phyloP scores from a whole-genome alignment of 2,797 vertebrate species.

The Macropus fuliginosus region DNA sequence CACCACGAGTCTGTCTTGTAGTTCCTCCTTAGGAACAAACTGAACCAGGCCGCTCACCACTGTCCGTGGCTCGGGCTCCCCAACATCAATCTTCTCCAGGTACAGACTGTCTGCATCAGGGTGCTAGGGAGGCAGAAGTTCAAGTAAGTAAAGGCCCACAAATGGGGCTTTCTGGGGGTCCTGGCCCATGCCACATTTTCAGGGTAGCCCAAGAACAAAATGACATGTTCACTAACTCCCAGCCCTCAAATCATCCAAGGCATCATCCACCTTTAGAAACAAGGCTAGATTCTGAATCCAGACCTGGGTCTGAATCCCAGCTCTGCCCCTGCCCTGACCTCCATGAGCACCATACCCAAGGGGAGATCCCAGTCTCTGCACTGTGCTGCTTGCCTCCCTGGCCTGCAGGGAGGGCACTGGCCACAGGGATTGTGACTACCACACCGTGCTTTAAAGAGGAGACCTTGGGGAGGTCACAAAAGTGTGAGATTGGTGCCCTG shows the following conservation, averaged over 20 bases:
- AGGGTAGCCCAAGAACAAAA: neutral
- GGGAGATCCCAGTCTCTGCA: too few relatives aligned
- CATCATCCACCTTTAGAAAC: neutral
- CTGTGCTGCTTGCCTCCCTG: neutral
- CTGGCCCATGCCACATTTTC: neutral
- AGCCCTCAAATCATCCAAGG: neutral
- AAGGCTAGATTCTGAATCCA: neutral
- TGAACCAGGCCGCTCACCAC: conserved; percentile 97
- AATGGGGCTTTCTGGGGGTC: neutral
- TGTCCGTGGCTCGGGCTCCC: conserved; percentile 92
- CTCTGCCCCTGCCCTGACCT: neutral
- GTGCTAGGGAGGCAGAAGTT: conserved; percentile 86
- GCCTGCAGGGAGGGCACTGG: too few relatives aligned
- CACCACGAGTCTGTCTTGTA: conserved; percentile 94
- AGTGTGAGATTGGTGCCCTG: neutral
- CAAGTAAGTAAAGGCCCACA: neutral
- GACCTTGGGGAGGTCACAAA: neutral
- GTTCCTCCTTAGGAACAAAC: conserved; percentile 90
- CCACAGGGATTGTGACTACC: neutral
- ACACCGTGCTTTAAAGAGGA: neutral
- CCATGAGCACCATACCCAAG: neutral
- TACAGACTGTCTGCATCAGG: conserved; percentile 95
- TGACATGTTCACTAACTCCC: neutral
- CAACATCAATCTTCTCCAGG: conserved; percentile 95
- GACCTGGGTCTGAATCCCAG: neutral